These are phyloP conservation scores for Pomacea maculata DNA, from an alignment of 1,140 invertebrate species.

Conservation along the genomic window DNA sequence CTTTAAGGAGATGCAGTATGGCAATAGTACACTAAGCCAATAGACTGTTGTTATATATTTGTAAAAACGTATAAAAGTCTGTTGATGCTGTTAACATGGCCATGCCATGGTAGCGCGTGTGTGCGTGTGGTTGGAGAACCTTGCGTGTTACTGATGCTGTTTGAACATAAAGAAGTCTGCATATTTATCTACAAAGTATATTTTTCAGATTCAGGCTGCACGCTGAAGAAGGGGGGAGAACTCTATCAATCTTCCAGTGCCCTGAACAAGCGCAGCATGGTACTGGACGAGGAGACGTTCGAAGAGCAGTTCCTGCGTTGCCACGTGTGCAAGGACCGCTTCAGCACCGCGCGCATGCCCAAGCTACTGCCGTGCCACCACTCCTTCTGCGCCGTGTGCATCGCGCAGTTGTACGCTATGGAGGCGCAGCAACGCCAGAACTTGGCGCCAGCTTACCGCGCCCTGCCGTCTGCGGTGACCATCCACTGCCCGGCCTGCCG, in stretches of 20 bases:
- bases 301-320: slow-evolving; percentile 49
- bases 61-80: too few species aligned
- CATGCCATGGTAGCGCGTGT: too few species aligned
- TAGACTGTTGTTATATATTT: too few species aligned
- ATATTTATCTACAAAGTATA: too few species aligned
- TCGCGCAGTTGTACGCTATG: slow-evolving; percentile 57
- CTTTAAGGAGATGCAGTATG: too few species aligned
- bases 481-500: slow-evolving; percentile 43
- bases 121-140: too few species aligned
- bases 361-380: slow-evolving; percentile 60
- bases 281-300: slow-evolving; percentile 49
- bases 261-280: slow-evolving; percentile 41
- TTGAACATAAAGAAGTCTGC: too few species aligned
- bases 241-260: slow-evolving; percentile 9
- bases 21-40: too few species aligned
- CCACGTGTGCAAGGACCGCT: slow-evolving; percentile 41
- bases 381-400: slow-evolving; percentile 67
- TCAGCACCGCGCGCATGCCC: slow-evolving; percentile 33
- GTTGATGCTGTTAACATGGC: too few species aligned
- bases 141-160: too few species aligned
- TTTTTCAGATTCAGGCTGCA: neutral
- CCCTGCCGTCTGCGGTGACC: slow-evolving; percentile 39
- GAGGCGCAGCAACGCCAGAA: slow-evolving; percentile 40
- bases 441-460: slow-evolving; percentile 30
- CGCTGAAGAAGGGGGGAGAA: slow-evolving; percentile 19